Evolutionary conservation across 2,888 invertebrate genomes (phyloP).

Genomic region (Tholera decimalis): DNA sequence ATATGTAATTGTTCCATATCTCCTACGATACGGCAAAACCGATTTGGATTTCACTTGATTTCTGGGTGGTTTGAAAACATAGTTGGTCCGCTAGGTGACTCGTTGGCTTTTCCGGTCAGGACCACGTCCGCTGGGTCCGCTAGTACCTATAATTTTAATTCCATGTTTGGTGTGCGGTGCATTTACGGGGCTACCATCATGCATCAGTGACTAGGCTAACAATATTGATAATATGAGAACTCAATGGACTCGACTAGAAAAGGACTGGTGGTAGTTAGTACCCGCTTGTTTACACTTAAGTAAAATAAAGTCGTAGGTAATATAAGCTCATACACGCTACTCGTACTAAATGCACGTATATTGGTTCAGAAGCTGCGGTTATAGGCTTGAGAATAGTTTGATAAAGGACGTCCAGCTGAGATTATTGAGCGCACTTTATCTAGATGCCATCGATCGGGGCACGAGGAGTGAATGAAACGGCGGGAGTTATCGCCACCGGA

Average conservation of each 20-base stretch:
- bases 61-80: no score
- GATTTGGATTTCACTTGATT: no score
- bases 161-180: not conserved
- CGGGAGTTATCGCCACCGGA: slow-evolving; percentile 12
- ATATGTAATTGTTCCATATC: no score
- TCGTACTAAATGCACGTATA: not conserved
- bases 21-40: no score
- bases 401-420: not conserved
- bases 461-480: slow-evolving; percentile 31
- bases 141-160: not conserved
- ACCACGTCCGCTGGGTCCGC: no score
- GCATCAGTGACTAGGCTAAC: not conserved
- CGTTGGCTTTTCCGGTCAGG: no score
- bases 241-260: no score
- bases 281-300: not conserved
- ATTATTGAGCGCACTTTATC: slow-evolving; percentile 17
- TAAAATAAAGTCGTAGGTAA: not conserved
- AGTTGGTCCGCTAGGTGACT: no score
- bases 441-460: slow-evolving; percentile 23
- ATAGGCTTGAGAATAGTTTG: not conserved
- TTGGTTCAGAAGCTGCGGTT: not conserved
- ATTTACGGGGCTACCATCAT: not conserved
- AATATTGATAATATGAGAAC: not conserved
- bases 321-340: not conserved
- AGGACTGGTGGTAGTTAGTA: not conserved